These are phyloP conservation scores for Knipowitschia caucasica DNA, from an alignment of 2,797 vertebrate species.

Conservation along the genomic window DNA sequence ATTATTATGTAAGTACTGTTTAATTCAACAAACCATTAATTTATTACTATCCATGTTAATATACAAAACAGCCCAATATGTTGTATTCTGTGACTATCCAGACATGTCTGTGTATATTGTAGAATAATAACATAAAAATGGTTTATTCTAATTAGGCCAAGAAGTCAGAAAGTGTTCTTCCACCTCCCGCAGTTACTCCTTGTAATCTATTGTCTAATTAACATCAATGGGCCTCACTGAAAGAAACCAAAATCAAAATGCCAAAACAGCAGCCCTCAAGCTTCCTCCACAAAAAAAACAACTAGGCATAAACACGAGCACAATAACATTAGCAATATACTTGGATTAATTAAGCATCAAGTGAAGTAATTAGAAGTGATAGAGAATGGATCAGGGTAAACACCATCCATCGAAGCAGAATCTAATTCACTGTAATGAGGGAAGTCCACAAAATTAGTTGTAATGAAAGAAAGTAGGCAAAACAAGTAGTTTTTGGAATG, in stretches of 20 bases:
- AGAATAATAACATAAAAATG: background rate
- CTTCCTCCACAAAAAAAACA: conserved; percentile 14
- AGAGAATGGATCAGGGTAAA: conserved; percentile 63
- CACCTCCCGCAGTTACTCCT: background rate
- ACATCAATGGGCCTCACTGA: background rate
- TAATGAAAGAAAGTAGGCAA: conserved; percentile 33
- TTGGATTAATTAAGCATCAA: conserved; percentile 63
- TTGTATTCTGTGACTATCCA: background rate
- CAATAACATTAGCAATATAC: conserved; percentile 42
- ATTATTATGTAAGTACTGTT: background rate
- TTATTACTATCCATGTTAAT: too few relatives aligned
- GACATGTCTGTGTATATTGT: background rate
- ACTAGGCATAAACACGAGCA: conserved; percentile 28
- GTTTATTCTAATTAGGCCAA: background rate
- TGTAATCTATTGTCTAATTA: conserved; percentile 11
- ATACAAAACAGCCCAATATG: too few relatives aligned
- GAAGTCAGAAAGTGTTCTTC: background rate
- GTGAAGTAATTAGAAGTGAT: conserved; percentile 65
- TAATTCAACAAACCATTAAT: background rate
- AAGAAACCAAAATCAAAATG: conserved; percentile 1
- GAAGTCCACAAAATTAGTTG: conserved; percentile 46
- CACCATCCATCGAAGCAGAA: conserved; percentile 34
- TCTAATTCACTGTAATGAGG: conserved; percentile 48
- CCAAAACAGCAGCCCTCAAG: background rate
- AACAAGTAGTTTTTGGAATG: background rate